phyloP scores from a whole-genome alignment of 2,888 invertebrate species.

The Leptinotarsa rubiginosa region DNA sequence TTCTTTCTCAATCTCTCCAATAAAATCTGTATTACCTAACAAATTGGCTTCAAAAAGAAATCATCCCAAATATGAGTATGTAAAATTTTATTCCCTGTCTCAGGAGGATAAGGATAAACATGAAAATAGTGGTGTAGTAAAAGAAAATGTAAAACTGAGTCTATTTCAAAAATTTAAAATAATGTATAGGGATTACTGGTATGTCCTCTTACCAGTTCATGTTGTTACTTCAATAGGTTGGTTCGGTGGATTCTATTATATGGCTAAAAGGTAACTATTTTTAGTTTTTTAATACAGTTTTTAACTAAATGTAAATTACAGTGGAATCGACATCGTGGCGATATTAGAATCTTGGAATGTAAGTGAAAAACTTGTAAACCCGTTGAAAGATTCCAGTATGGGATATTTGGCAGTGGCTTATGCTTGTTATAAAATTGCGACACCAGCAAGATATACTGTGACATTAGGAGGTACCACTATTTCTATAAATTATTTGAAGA shows the following conservation, averaged over 20 bases:
- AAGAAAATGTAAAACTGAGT: constrained; percentile 67
- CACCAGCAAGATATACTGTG: constrained; percentile 91
- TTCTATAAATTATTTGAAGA: constrained; percentile 83
- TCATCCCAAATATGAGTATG: constrained; percentile 1
- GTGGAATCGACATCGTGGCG: constrained; percentile 90
- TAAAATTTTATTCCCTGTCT: constrained; percentile 10
- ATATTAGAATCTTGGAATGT: constrained; percentile 82
- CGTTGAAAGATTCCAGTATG: constrained; percentile 82
- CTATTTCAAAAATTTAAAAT: constrained; percentile 87
- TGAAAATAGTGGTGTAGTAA: background rate
- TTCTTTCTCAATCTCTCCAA: background rate
- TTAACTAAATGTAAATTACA: constrained; percentile 63
- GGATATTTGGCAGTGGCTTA: constrained; percentile 92
- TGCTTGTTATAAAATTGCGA: constrained; percentile 92
- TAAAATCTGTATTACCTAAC: background rate
- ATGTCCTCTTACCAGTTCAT: constrained; percentile 95
- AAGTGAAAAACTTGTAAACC: constrained; percentile 82
- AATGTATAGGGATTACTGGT: constrained; percentile 97
- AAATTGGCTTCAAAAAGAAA: constrained; percentile 12
- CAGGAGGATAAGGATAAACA: constrained; percentile 1
- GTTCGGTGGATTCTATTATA: constrained; percentile 89
- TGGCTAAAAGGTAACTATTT: constrained; percentile 81
- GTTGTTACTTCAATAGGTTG: constrained; percentile 87
- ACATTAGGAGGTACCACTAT: constrained; percentile 91
- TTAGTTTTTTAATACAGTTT: background rate